Percentiles rank a stretch among this genome's conserved stretches.
These are phyloP conservation scores for Chrysolina haemoptera DNA, from an alignment of 2,888 invertebrate species.

Conservation along the genomic window DNA sequence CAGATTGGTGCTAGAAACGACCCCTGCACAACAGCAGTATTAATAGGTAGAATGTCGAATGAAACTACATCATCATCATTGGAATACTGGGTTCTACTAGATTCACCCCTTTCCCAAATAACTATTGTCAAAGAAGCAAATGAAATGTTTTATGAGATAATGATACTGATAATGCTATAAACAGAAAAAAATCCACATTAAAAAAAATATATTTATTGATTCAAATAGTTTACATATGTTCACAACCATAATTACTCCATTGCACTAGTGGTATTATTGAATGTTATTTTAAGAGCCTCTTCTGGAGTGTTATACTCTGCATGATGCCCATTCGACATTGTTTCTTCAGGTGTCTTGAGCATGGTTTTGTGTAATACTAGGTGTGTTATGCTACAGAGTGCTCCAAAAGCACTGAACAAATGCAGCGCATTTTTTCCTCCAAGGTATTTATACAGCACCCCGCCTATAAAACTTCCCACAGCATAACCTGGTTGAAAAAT, in stretches of 20 bases:
- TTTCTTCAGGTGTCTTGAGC: constrained; percentile 32
- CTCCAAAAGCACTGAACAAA: constrained; percentile 70
- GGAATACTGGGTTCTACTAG: too few species aligned
- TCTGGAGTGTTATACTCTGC: constrained; percentile 56
- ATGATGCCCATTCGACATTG: constrained; percentile 38
- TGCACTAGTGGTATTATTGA: constrained; percentile 22
- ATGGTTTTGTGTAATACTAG: constrained; percentile 66
- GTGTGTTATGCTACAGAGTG: constrained; percentile 69
- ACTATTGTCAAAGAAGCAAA: too few species aligned
- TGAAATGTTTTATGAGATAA: too few species aligned
- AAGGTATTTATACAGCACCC: constrained; percentile 76
- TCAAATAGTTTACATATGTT: not conserved
- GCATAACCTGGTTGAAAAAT: constrained; percentile 77
- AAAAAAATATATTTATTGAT: not conserved
- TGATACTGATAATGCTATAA: not conserved
- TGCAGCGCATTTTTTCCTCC: constrained; percentile 76
- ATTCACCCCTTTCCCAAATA: too few species aligned
- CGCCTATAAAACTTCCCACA: constrained; percentile 82
- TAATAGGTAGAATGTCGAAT: too few species aligned
- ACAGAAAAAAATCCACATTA: not conserved
- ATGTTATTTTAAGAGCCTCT: constrained; percentile 52
- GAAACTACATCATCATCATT: too few species aligned
- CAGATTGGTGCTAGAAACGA: too few species aligned
- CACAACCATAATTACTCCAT: not conserved
- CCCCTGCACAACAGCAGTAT: too few species aligned